These are phyloP conservation scores for Lepidochrysops patricia DNA, from an alignment of 2,888 invertebrate genomes.

Conservation along the genomic window DNA sequence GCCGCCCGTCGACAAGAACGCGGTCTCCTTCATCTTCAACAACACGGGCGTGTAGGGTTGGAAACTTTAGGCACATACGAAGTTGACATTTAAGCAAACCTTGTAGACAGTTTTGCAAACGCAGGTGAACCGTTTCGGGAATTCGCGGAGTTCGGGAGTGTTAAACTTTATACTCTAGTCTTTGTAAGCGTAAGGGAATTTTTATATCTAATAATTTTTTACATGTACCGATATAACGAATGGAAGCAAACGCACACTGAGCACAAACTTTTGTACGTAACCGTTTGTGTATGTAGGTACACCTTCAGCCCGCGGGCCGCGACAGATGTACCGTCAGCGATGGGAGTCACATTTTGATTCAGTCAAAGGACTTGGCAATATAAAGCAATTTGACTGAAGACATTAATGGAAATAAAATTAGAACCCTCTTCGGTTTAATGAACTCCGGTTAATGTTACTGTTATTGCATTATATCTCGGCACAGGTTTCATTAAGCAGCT, in stretches of 20 bases:
- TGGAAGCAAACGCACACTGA: constrained; percentile 27
- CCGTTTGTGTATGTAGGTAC: not conserved
- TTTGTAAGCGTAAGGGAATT: constrained; percentile 26
- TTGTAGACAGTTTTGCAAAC: too few species aligned
- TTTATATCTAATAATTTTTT: constrained; percentile 27
- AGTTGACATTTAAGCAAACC: too few species aligned
- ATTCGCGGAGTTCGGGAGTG: constrained; percentile 57
- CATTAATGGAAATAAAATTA: too few species aligned
- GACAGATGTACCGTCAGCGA: not conserved
- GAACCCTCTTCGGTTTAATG: too few species aligned
- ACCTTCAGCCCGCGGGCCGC: not conserved
- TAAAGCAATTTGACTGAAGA: not conserved
- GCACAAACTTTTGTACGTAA: constrained; percentile 22
- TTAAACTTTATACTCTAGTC: constrained; percentile 35
- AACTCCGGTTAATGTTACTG: too few species aligned
- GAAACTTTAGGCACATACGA: constrained; percentile 32
- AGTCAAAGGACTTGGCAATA: not conserved
- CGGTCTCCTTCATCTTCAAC: constrained; percentile 77
- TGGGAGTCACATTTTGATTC: not conserved
- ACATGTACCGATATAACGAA: constrained; percentile 22
- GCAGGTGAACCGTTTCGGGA: constrained; percentile 42
- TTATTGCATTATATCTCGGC: too few species aligned
- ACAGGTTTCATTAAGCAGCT: too few species aligned
- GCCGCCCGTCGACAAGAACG: constrained; percentile 66
- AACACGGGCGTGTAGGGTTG: constrained; percentile 80